Base-by-base conservation (phyloP, 30 jellyfish, hydroid and myxozoan genomes). In the Pelagia noctiluca region DNA sequence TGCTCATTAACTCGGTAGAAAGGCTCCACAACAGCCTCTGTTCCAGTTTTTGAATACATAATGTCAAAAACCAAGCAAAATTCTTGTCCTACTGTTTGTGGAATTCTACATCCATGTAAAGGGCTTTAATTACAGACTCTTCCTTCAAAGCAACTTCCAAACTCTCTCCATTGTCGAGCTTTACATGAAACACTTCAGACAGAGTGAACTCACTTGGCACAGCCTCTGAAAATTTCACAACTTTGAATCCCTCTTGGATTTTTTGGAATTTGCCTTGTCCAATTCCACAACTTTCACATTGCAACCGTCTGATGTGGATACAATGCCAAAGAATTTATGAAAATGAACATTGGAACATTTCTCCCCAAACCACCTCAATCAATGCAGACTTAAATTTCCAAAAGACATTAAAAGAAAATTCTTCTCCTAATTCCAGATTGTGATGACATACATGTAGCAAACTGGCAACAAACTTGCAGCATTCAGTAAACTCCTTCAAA, bases 371-470 rank as follows among this genome's bases (percentile, higher is more conserved):
- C 21, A 70, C 83, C 21, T 37, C 46, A 16, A 70, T 70, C 19
- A 70, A 24, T 28, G 83, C 36, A 30, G 71, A 34, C 46, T 70
- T 70, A 31, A 70, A 73, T 35, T 70, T 28, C 83, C 83, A 70
- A 70, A 64, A 64, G 24, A 64, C 36, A 28, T 80, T 42, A 50
- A 35, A 25, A 80, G 49, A 22, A 42, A 50, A 42, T 80, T 74
- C 50, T 26, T 42, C 80, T 38, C 38, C 63, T 42, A 74, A 49
- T 26, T 35, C 86, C n/a, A 50, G 35, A 49, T 42, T 74, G 26
- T 25, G 29, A 35, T 28, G 46, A 23, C 49, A 38, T 12, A 74
- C 80, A 49, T 74, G 86, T 12, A 80, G 86, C 49, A 74, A 42
- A 29, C 38, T 29, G 12, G 52, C 80, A 12, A 74, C 86, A 49